Base-by-base conservation (phyloP, 2,888 invertebrate genomes). In the Ischnura elegans region DNA sequence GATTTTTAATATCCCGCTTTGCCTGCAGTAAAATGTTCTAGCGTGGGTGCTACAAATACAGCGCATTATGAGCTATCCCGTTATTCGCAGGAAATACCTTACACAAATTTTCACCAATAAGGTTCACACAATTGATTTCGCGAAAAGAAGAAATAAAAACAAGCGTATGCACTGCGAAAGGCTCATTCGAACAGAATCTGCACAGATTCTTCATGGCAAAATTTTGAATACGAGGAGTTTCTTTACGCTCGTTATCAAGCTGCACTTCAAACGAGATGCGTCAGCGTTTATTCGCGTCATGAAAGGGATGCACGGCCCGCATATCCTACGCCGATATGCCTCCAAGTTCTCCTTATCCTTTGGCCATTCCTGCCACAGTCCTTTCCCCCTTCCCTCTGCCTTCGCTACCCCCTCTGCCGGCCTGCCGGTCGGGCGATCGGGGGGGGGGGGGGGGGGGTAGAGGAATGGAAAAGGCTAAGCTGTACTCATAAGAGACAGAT, bases 211-310 rank as follows among this genome's bases (percentile, higher is more conserved):
- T 76, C 36, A 36, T 76, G 36, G 29, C 36, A 36, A 2, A 36
- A 76, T 76, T 76, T 76, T 76, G 36, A 76, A 10, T 61, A 4
- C 76, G 36, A n/a, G 10, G 36, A 76, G 0, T 76, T 76, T 76
- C 36, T 10, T 10, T 76, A 76, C 36, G 76, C 16, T 76, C 0
- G 76, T 76, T 76, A 76, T 36, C 76, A 76, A 21, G 76, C 29
- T 76, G 76, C 76, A 76, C 36, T 76, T 76, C 76, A 76, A 76
- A 76, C 36, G 36, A 36, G 36, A 76, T 76, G 76, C 76, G 29
- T 2, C 76, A 36, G 10, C 76, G 76, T 76, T 76, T 76, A 76
- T 76, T 76, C 36, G 29, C 13, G 51, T 10, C 29, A 76, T 76
- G 76, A 76, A 76, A 61, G 29, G 16, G 76, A 76, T 36, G 76